Percentiles rank a stretch among this genome's conserved stretches.
phyloP scores from a whole-genome alignment of 2,888 invertebrate genomes.

The Gonocerus acuteangulatus region DNA sequence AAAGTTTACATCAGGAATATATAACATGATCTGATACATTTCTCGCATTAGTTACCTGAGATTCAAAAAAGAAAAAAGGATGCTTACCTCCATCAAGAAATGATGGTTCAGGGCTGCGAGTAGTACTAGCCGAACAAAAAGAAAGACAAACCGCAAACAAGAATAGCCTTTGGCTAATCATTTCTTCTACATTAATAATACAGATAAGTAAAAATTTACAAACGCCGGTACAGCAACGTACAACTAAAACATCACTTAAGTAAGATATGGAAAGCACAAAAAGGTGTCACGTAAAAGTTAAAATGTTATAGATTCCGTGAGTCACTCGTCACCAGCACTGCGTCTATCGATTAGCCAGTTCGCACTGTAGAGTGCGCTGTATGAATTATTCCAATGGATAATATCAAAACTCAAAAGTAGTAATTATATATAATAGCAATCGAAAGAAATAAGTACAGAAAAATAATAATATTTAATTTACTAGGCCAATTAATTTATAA shows the following conservation, averaged over 20 bases:
- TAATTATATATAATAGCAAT: not conserved
- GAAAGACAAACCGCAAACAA: slow-evolving; percentile 22
- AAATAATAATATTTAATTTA: too few species aligned
- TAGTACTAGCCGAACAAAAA: not conserved
- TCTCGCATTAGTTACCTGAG: too few species aligned
- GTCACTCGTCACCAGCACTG: slow-evolving; percentile 32
- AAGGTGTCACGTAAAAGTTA: slow-evolving; percentile 19
- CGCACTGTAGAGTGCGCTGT: slow-evolving; percentile 27
- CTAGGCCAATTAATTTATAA: too few species aligned
- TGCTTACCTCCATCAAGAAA: slow-evolving; percentile 24
- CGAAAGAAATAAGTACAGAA: too few species aligned
- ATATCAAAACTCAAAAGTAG: slow-evolving; percentile 5
- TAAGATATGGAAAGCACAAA: not conserved
- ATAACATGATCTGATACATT: too few species aligned
- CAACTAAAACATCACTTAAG: slow-evolving; percentile 13
- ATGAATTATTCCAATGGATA: slow-evolving; percentile 17
- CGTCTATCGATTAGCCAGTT: slow-evolving; percentile 35
- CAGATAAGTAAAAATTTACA: not conserved
- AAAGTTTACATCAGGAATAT: not conserved
- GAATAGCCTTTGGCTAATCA: slow-evolving; percentile 18
- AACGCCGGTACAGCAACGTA: slow-evolving; percentile 6
- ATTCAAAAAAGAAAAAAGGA: not conserved
- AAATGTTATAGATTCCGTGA: slow-evolving; percentile 26
- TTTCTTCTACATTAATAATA: slow-evolving; percentile 8
- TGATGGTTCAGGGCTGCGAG: slow-evolving; percentile 7